Base-by-base conservation (phyloP, 1,140 invertebrate species). In the Cherax destructor region DNA sequence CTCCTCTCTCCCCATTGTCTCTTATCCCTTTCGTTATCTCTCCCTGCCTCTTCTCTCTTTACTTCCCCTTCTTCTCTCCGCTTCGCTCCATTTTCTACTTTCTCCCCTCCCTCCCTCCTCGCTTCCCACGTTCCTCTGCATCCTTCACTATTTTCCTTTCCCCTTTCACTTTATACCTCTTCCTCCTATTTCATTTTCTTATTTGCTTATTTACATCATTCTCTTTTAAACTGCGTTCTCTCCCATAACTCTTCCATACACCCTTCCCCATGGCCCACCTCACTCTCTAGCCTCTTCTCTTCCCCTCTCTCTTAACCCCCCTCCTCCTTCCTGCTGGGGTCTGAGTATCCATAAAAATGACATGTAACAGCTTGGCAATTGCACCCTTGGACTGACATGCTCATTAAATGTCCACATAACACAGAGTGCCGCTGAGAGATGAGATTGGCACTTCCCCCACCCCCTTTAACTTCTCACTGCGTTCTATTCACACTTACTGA, bases 291-390 rank as follows among this genome's bases (percentile, higher is more conserved):
- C 30, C 30, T 41, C 30, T 41, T 41, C 30, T 30, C 30, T 49
- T 24, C 59, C 49, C 30, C 50, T 65, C n/a, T 59, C 30, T 47
- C 41, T 69, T 11, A 24, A n/a, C 80, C 30, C 74, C 24, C n/a
- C 4, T n/a, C 24, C 86, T 52, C 30, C 18, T 77, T 30, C 52
- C 49, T 69, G 69, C 72, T 83, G 80, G 56, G 52, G 24, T n/a
- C 69, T 50, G 72, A 91, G 88, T 85, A 77, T 83, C 88, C 83
- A 91, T 91, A 91, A 91, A 91, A 84, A 91, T 91, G 88, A 91
- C 88, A 59, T 79, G 81, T 91, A 91, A 91, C 83, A 85, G 88
- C 83, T 16, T 85, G 88, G 88, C 88, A 91, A 91, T 91, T 84
- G 88, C 88, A 91, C 74, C 76, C 88, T 83, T 74, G 88, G 83